Base-by-base conservation (phyloP, 2,113 vertebrate genomes). In the Colinus virginianus region DNA sequence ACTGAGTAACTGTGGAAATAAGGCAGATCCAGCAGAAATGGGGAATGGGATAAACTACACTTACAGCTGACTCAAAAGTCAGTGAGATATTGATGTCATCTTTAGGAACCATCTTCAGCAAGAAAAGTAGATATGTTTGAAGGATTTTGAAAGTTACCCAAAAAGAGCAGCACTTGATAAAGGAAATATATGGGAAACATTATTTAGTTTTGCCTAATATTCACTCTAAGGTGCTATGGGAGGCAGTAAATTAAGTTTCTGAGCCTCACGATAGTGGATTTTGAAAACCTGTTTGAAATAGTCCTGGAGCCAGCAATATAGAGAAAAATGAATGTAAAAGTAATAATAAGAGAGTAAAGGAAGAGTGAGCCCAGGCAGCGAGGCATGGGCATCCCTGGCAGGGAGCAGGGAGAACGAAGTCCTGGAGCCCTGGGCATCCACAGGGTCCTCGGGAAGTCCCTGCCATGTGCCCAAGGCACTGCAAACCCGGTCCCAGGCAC, bases 361-460 rank as follows among this genome's bases (percentile, higher is more conserved):
- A 13, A 0, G 3, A 19, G 5, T 0, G 2, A 6, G 7, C 5
- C 45, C 42, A 2, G 6, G 49, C 23, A 11, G 13, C 17, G 16
- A 34, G 30, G 12, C 18, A 0, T 15, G 11, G 55, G 15, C 18
- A 34, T 61, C 36, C 2, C n/a, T 6, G 6, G 5, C 6, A 1
- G 55, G 28, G 11, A 0, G 20, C 0, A 64, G 59, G 49, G 19
- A 25, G 38, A 25, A 75, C 58, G 19, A 42, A 36, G 34, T 2
- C 34, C 36, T 0, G 1, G 21, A 0, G 2, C 21, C 40, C 40
- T n/a, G 42, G 20, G 7, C 20, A 40, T 16, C 25, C 5, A 14
- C 16, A 10, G 38, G 38, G 38, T 5, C 7, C 36, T 10, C 4
- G 61, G 36, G 61, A 40, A 2, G 2, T 63, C 38, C 61, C 36